Evolutionary conservation across 2,113 vertebrate species (phyloP), one percentile per base, ranked within the genome.

Genomic region (Callipepla squamata): DNA sequence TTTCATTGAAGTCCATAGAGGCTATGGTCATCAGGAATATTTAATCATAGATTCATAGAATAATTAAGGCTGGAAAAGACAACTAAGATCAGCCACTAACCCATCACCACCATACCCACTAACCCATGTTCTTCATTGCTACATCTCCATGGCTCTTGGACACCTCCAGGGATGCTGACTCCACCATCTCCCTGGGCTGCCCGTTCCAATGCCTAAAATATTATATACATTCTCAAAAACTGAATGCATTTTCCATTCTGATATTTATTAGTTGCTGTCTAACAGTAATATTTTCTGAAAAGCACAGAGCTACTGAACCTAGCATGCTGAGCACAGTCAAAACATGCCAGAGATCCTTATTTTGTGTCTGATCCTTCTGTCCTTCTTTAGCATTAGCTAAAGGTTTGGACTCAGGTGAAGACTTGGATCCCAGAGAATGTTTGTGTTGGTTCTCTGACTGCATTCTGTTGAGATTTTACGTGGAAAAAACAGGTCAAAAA

Each of bases 401-500:
- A 91, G 59, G 16, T 32, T 81, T 80, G 8, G 34, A 85, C 5
- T 15, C 25, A 53, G 51, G 13, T 53, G 28, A 53, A 53, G 26
- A 62, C 15, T n/a, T 5, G 1, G 2, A 57, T 65, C n/a, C 50
- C 7, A 1, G 6, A 74, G 15, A 66, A 92, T 36, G 22, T 21
- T 92, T 86, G 55, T 58, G 12, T 89, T 48, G 9, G 22, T 79
- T 48, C 59, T 79, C 58, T 82, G 67, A 48, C 19, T 63, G 30
- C n/a, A 76, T n/a, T 87, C 22, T 74, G 11, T 25, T 80, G 21
- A 93, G 30, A 4, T 42, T 48, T 70, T 67, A 69, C 44, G 51
- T 19, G 81, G 20, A 87, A 94, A 93, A 75, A 45, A 23, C 55
- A 79, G n/a, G 38, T 72, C 8, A 89, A 91, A 87, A 79, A 79